Percentiles rank a stretch among this genome's conserved stretches.
These are phyloP conservation scores for Neoarius graeffei DNA, from an alignment of 2,113 vertebrate genomes.

Conservation along the genomic window DNA sequence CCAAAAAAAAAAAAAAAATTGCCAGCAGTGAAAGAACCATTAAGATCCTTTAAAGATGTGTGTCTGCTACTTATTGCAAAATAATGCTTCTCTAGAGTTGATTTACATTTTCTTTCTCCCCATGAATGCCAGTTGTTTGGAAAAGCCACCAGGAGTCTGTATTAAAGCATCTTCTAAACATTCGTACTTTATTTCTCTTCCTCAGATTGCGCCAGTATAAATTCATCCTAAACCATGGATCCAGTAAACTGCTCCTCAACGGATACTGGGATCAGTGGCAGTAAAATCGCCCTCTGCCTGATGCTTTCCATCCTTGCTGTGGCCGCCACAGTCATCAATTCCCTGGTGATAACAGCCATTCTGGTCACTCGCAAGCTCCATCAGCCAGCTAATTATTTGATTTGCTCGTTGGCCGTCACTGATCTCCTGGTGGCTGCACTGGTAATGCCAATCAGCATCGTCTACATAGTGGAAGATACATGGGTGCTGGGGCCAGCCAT, in stretches of 20 bases:
- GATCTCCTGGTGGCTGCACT: constrained; percentile 85
- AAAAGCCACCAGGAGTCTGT: neutral
- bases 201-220: neutral
- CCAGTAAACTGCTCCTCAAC: constrained; percentile 31
- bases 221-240: constrained; percentile 29
- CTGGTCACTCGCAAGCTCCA: constrained; percentile 83
- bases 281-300: constrained; percentile 78
- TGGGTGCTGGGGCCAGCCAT: constrained; percentile 83
- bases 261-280: constrained; percentile 21
- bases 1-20: neutral
- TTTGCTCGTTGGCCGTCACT: constrained; percentile 85
- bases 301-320: constrained; percentile 79
- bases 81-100: neutral
- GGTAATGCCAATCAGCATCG: constrained; percentile 87
- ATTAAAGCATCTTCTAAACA: too few species aligned
- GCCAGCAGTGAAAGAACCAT: neutral
- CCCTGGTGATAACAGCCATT: constrained; percentile 84
- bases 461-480: constrained; percentile 81
- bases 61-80: neutral
- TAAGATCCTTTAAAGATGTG: constrained; percentile 11
- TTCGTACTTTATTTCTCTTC: neutral
- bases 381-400: constrained; percentile 85
- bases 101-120: neutral
- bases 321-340: constrained; percentile 83
- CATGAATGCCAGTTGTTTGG: neutral